These are phyloP conservation scores for Clarias macrocephalus DNA, from an alignment of 2,113 vertebrate species.

Conservation along the genomic window DNA sequence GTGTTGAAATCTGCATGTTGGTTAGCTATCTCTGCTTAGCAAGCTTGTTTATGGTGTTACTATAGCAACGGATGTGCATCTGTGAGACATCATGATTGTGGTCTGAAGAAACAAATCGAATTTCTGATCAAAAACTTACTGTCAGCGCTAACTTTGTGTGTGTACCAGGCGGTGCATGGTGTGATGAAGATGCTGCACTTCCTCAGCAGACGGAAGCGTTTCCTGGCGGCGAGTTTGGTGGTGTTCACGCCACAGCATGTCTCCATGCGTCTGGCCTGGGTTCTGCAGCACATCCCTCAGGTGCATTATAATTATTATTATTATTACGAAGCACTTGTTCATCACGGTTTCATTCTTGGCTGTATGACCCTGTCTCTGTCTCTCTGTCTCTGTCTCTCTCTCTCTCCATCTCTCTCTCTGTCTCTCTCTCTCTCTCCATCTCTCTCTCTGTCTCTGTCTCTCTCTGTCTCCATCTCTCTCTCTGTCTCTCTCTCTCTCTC, in stretches of 20 bases:
- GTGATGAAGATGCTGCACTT: constrained; percentile 81
- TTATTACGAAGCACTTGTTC: neutral
- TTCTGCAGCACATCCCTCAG: constrained; percentile 72
- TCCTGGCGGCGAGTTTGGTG: constrained; percentile 78
- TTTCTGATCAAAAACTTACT: neutral
- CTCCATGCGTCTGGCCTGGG: constrained; percentile 86
- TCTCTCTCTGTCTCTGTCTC: too few species aligned
- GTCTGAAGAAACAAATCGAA: neutral
- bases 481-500: constrained; percentile 4
- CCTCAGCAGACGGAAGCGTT: constrained; percentile 80
- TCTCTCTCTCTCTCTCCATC: constrained; percentile 16
- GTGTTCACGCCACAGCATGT: constrained; percentile 87
- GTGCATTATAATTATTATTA: constrained; percentile 32
- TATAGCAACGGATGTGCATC: neutral
- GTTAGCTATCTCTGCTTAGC: neutral
- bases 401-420: too few species aligned
- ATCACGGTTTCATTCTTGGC: neutral
- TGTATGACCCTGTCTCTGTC: neutral
- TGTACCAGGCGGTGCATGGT: constrained; percentile 76
- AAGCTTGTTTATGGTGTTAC: neutral
- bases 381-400: constrained; percentile 7
- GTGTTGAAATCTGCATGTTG: neutral
- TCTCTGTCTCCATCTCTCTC: too few species aligned
- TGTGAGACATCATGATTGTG: neutral
- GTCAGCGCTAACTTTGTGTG: neutral